Evolutionary conservation across 2,888 invertebrate genomes (phyloP), one percentile per base, ranked within the genome.

Genomic region (Agrilus cyanescens): DNA sequence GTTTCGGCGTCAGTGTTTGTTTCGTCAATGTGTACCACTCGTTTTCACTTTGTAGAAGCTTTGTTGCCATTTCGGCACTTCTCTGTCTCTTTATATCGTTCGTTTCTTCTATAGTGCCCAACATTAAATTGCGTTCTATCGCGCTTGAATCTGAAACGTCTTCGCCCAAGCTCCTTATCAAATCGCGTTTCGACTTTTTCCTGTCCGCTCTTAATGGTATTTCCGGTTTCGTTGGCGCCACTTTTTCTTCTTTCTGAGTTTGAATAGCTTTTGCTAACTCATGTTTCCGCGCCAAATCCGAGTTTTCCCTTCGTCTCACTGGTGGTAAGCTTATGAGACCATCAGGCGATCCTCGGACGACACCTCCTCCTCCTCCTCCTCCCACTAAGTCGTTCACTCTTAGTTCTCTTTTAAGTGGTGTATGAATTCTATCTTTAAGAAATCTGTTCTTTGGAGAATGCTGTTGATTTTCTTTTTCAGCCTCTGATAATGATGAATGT

Each of bases 311-410:
- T 46, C 74, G 62, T 8, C 75, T 63, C 40, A 74, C 72, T 8
- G 75, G 73, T 47, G 73, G 73, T 51, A 75, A 59, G 49, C 71
- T 72, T 50, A 70, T 68, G 46, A 73, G 62, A 43, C 67, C 58
- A 20, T 66, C 65, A 2, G 63, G 43, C 16, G 47, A 41, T 8
- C 43, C 46, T 14, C 46, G 42, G 5, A 41, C 40, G n/a, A 43
- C 13, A 40, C 46, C 46, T 25, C 25, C 25, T 25, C n/a, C n/a
- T n/a, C n/a, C n/a, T n/a, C n/a, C n/a, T n/a, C n/a, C n/a, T n/a
- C n/a, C n/a, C 4, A 48, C 41, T 33, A 43, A 45, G 12, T 49
- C 47, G 14, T 35, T 43, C 12, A 30, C 41, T 38, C 44, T 49
- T n/a, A 34, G 33, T 25, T 47, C 53, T 6, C 53, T 50, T 36